Conservation (phyloP, 2,888 invertebrate species). For the Salpingus planirostris region DNA sequence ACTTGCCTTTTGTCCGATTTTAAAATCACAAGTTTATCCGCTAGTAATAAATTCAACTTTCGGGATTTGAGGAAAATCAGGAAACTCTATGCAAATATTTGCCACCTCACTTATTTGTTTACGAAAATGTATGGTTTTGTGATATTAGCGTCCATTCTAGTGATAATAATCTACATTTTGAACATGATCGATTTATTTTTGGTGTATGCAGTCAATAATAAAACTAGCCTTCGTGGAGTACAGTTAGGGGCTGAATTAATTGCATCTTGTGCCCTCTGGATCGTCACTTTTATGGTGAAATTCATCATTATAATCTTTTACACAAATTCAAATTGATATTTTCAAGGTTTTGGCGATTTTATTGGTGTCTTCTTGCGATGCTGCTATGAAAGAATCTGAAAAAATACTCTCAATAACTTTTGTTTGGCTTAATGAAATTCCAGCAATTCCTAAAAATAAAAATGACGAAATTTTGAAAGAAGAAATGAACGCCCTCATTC, state of each 20-base stretch:
- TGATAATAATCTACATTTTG: slow-evolving; percentile 3
- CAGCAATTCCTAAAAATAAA: slow-evolving; percentile 3
- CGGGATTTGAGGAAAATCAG: background rate
- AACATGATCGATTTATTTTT: slow-evolving; percentile 7
- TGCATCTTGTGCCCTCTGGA: slow-evolving; percentile 4
- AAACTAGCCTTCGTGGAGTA: slow-evolving; percentile 1
- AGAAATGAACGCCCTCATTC: slow-evolving; percentile 16
- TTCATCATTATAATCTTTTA: background rate
- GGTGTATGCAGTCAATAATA: slow-evolving; percentile 4
- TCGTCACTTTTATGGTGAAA: slow-evolving; percentile 6
- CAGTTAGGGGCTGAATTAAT: slow-evolving; percentile 4
- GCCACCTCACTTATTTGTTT: slow-evolving; percentile 4
- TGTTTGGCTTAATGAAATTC: slow-evolving; percentile 6
- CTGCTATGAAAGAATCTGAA: slow-evolving; percentile 2
- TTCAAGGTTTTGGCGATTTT: background rate
- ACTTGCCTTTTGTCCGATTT: background rate
- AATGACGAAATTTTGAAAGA: slow-evolving; percentile 6
- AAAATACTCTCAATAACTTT: slow-evolving; percentile 1
- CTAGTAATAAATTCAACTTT: background rate
- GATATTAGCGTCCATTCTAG: slow-evolving; percentile 2
- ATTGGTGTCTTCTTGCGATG: slow-evolving; percentile 5
- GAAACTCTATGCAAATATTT: background rate
- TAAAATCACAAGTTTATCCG: background rate
- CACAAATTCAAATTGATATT: background rate
- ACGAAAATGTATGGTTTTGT: slow-evolving; percentile 4